Conservation (phyloP, 1,140 invertebrate genomes). For the Ladona fulva region DNA sequence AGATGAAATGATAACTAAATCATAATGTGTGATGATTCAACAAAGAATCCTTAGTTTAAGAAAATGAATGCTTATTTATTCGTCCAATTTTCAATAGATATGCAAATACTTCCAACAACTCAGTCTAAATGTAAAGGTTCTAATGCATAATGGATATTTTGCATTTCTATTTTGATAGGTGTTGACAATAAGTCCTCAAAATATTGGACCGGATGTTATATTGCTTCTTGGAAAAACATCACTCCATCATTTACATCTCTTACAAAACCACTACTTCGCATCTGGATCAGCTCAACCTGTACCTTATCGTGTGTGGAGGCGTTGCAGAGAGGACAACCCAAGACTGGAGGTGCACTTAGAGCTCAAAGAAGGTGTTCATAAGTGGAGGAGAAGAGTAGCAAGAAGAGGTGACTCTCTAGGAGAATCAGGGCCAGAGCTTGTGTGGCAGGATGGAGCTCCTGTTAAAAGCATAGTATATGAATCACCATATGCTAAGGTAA, state of each 20-base stretch:
- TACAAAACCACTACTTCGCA: conserved; percentile 58
- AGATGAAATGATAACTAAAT: no score
- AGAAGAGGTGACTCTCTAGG: neutral
- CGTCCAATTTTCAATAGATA: no score
- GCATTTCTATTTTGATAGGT: conserved; percentile 35
- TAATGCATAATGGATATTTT: neutral
- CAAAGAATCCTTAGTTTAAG: no score
- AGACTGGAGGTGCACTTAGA: conserved; percentile 36
- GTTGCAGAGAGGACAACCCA: conserved; percentile 31
- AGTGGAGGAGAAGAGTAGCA: neutral
- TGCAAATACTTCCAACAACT: no score
- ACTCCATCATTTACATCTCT: conserved; percentile 61
- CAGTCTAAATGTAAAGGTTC: neutral
- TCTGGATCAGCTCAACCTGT: conserved; percentile 25
- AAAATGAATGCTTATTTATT: no score
- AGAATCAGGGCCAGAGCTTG: conserved; percentile 29
- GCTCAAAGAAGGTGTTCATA: conserved; percentile 27
- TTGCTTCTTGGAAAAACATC: conserved; percentile 55
- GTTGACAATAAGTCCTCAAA: conserved; percentile 69
- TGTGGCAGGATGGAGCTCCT: conserved; percentile 51
- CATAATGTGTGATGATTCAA: no score
- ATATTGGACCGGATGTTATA: conserved; percentile 66
- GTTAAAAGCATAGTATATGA: conserved; percentile 58
- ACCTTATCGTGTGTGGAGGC: conserved; percentile 29
- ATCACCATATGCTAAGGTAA: conserved; percentile 50